Base-by-base conservation (phyloP, 2,888 invertebrate species). In the Drosophila pseudotalamancana region DNA sequence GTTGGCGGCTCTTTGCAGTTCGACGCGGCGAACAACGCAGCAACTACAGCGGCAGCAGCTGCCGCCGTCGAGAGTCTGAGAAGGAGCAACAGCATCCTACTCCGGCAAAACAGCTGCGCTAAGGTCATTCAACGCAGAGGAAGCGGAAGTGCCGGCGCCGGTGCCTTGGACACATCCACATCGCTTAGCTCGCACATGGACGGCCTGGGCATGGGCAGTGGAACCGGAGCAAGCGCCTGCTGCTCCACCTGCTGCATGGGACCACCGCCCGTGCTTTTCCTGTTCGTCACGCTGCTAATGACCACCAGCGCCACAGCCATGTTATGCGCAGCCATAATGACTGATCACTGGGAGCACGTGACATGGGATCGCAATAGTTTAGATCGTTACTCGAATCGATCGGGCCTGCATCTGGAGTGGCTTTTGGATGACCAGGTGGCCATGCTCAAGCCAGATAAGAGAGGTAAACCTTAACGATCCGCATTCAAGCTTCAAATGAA, bases 291-390 rank as follows among this genome's bases (percentile, higher is more conserved):
- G 89, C 92, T 94, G 88, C 93, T 94, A 88, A 93, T 95, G 92
- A 96, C 94, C 84, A 95, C 95, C 54, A 94, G 95, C 87, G 95
- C 96, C 25, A 96, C 96, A 46, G 95, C 95, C 27, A 94, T 97
- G 94, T 92, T 97, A 34, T 96, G 96, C 89, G 95, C 95, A 3
- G 96, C 97, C 72, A 96, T 97, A 89, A 96, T 97, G 95, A 96
- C 96, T 62, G 96, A 97, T 89, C 96, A 97, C 90, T 97, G 97
- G 97, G 97, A 97, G 92, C 95, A 96, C 89, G 95, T 97, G 70
- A 93, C 93, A 61, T 97, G 97, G 96, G 95, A 96, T 90, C 93
- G 94, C 12, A 93, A 92, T 45, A 90, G 88, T 46, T 61, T 91
- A 32, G 89, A 91, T 57, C 89, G 89, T n/a, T 88, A 90, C 39